Conservation (phyloP, 92 coral and sea anemone species). For the Metridium senile region DNA sequence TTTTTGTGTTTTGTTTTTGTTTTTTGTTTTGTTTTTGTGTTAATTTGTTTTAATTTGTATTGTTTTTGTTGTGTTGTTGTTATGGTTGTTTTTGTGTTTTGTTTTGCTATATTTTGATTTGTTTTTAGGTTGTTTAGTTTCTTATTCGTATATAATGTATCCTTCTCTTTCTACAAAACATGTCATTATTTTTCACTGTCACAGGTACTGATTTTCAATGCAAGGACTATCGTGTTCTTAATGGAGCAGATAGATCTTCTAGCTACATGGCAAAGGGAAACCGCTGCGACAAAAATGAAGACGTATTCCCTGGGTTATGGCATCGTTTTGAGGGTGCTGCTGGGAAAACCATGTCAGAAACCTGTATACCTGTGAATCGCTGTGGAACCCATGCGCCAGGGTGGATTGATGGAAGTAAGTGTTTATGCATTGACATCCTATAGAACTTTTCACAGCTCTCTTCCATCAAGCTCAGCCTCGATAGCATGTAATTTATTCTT, state of each 20-base stretch:
- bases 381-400: slow-evolving; percentile 46
- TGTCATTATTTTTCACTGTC: too few relatives aligned
- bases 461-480: too few relatives aligned
- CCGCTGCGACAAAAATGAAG: slow-evolving; percentile 27
- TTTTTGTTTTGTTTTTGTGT: too few relatives aligned
- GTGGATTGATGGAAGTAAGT: slow-evolving; percentile 39
- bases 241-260: neutral
- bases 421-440: too few relatives aligned
- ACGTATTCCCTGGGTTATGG: slow-evolving; percentile 25
- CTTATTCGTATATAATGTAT: too few relatives aligned
- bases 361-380: slow-evolving; percentile 34
- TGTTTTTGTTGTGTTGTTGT: too few relatives aligned
- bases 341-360: slow-evolving; percentile 21
- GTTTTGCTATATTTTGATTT: too few relatives aligned
- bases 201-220: slow-evolving; percentile 33
- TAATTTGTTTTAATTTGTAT: neutral
- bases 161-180: too few relatives aligned
- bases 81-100: too few relatives aligned
- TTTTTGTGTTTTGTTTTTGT: neutral
- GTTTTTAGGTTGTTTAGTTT: neutral
- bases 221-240: neutral
- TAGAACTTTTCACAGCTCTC: too few relatives aligned
- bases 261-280: neutral
- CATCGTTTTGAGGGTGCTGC: slow-evolving; percentile 45
- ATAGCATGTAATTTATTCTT: too few relatives aligned